Evolutionary conservation across 2,113 vertebrate genomes (phyloP), one percentile per base, ranked within the genome.

Genomic region (Fulica atra): DNA sequence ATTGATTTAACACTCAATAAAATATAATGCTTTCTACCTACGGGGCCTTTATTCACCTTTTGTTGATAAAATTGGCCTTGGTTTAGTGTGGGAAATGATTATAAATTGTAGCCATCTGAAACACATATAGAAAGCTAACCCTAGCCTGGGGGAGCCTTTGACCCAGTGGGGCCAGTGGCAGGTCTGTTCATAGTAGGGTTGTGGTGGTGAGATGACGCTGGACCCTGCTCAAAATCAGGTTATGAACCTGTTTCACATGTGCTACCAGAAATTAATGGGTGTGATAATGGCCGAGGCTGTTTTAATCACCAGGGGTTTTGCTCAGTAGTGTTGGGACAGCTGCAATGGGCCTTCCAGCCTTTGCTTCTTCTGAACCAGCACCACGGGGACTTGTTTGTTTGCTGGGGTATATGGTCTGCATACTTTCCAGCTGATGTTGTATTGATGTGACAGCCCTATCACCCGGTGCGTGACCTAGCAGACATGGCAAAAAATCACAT

Each of bases 1-100:
- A 53, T 77, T 92, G 60, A 91, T 74, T 77, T 80, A 78, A 64
- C 54, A 70, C 42, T 78, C 70, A 92, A 51, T 93, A 77, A 93
- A 94, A 88, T 89, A 66, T 44, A 81, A 63, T 78, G 11, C 29
- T 83, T 93, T 72, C 76, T 83, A 83, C 31, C 35, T 54, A 71
- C 59, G 33, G 33, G 69, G 56, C 63, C 29, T 86, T 82, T 78
- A 78, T 60, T 90, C 71, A 86, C 46, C 56, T 88, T 94, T 80
- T 82, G 23, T 70, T 90, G 56, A 44, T 86, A 66, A 88, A 80
- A 93, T 53, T 64, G 42, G 60, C 79, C 38, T 60, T 61, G 63
- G 13, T 80, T 89, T 86, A 68, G 18, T 74, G 48, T 80, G 61
- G 72, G 29, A 90, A 78, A 78, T 53, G 0, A 40, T 63, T 33